Evolutionary conservation across 2,113 vertebrate genomes (phyloP).

Genomic region (Chunga burmeisteri): DNA sequence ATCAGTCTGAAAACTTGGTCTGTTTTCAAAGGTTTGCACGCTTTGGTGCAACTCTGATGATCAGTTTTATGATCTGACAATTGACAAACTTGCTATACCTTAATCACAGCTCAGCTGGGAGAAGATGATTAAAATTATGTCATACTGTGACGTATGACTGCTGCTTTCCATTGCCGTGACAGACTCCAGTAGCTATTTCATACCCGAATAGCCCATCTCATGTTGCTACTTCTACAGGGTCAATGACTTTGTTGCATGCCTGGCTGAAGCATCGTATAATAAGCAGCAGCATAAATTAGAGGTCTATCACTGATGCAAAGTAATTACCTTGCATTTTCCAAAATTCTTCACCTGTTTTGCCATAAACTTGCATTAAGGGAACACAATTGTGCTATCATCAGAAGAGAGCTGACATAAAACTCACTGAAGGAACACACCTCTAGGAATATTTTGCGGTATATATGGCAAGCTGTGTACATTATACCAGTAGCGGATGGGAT

Average conservation of each 20-base stretch:
- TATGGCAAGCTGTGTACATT: neutral
- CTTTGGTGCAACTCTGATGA: neutral
- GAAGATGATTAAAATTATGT: conserved; percentile 44
- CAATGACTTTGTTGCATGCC: neutral
- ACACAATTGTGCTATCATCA: neutral
- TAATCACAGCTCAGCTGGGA: conserved; percentile 28
- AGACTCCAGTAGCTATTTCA: neutral
- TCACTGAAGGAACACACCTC: neutral
- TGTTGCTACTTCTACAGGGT: neutral
- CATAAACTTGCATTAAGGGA: neutral
- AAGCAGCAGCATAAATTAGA: neutral
- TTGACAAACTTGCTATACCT: conserved; percentile 26
- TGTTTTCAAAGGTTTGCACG: neutral
- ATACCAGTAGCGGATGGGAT: neutral
- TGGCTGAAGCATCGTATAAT: neutral
- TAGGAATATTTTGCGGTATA: neutral
- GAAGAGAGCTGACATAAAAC: neutral
- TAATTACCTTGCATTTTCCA: neutral
- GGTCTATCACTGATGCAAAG: neutral
- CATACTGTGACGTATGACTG: conserved; percentile 2
- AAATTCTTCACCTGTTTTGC: neutral
- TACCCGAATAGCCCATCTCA: neutral
- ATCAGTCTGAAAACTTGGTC: neutral
- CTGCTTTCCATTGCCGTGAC: neutral
- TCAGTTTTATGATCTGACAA: conserved; percentile 36